Evolutionary conservation across 2,113 vertebrate species (phyloP), one percentile per base, ranked within the genome.

Genomic region (Marcusenius ussheri): DNA sequence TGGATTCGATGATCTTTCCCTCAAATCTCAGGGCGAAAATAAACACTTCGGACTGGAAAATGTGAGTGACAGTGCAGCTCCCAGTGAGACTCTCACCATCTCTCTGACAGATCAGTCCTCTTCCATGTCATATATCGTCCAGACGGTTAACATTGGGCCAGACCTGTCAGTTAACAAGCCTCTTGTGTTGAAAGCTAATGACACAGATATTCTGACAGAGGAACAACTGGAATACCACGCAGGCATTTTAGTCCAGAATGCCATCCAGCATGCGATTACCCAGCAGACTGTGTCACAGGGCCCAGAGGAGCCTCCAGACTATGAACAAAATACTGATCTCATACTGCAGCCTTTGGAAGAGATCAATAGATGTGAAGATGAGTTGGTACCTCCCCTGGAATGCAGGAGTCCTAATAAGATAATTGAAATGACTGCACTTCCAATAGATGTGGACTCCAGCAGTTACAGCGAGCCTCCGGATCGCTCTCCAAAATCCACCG

Each of bases 1-100:
- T 0, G 98, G 98, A 77, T 93, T 99, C 92, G 98, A 99, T 90
- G 98, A 98, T 66, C 88, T 98, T 88, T 99, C 98, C 0, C 94
- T 99, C 88, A 96, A 97, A 91, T 99, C 98, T 90, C 98, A 99
- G 95, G 98, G 99, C 91, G 99, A 97, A 45, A 93, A 97, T 92
- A 97, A 97, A 93, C 97, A 97, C 89, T 98, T 98, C 85, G 98
- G 98, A 93, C 96, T 98, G 97, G 98, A 99, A 93, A 99, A 97
- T 84, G 93, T 99, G 87, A 99, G 98, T 0, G 98, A 99, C 93
- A 98, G 97, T 0, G 98, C 97, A 24, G 97, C 97, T n/a, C 97
- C 96, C 66, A 97, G 97, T 87, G 97, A 97, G 91, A 97, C 96
- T 0, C 95, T 95, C 89, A 17, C 95, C 98, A 91, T 97, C 97